Conservation (phyloP, 2,797 vertebrate genomes). For the Sphenopsis melanotis region DNA sequence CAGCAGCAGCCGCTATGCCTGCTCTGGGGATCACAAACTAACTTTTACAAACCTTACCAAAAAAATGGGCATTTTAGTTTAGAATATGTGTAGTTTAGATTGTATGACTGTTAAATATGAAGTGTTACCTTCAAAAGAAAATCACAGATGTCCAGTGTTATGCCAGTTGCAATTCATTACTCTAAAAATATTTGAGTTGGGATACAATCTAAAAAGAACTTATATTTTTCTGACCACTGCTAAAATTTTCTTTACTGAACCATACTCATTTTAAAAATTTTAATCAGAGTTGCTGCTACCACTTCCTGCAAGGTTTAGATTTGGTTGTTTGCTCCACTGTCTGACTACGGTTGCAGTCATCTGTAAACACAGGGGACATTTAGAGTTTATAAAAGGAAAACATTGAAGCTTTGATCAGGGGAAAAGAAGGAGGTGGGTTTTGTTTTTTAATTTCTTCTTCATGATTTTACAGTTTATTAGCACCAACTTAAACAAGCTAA, state of each 20-base stretch:
- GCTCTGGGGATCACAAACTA: neutral
- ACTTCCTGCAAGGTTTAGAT: neutral
- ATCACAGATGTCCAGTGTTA: neutral
- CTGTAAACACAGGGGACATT: slow-evolving; percentile 17
- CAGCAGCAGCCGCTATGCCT: neutral
- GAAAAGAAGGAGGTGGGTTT: neutral
- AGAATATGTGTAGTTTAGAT: neutral
- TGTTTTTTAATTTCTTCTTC: neutral
- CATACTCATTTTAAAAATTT: neutral
- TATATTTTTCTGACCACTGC: neutral
- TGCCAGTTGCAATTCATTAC: neutral
- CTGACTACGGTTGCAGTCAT: neutral
- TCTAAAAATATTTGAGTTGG: neutral
- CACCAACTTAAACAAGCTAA: slow-evolving; percentile 23
- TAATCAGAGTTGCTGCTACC: neutral
- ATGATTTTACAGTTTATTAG: slow-evolving; percentile 40
- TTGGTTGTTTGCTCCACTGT: neutral
- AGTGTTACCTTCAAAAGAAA: neutral
- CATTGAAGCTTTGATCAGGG: slow-evolving; percentile 28
- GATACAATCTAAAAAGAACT: neutral
- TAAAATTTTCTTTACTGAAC: neutral
- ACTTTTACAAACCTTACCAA: neutral
- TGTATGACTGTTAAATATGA: neutral
- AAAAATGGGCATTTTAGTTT: neutral
- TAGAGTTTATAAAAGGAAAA: slow-evolving; percentile 42